Percentiles rank a stretch among this genome's conserved stretches.
Conservation (phyloP, 2,888 invertebrate species). For the Amphipyra tragopoginis region DNA sequence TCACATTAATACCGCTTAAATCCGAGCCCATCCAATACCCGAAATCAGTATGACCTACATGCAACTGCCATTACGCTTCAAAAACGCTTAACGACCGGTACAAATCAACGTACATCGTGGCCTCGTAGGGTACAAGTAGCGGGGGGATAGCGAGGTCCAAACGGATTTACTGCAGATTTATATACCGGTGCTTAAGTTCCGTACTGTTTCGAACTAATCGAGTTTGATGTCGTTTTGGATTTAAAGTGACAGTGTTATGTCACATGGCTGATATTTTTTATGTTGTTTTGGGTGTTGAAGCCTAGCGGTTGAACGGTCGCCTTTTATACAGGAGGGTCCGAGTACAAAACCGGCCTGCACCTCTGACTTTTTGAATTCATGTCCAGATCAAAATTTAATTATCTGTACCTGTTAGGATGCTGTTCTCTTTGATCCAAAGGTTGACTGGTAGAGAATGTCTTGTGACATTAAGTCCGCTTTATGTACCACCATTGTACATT, state of each 20-base stretch:
- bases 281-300: too few species aligned
- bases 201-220: conserved; percentile 50
- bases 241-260: not conserved
- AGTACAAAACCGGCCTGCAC: too few species aligned
- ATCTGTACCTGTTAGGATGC: too few species aligned
- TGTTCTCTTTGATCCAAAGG: too few species aligned
- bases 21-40: conserved; percentile 35
- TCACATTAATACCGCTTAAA: conserved; percentile 22
- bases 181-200: conserved; percentile 41
- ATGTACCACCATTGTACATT: too few species aligned
- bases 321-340: too few species aligned
- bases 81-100: conserved; percentile 55
- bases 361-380: too few species aligned
- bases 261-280: too few species aligned
- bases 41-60: conserved; percentile 56
- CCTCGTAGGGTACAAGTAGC: conserved; percentile 36
- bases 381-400: too few species aligned
- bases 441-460: too few species aligned
- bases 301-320: too few species aligned
- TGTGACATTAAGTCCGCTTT: too few species aligned
- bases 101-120: conserved; percentile 45
- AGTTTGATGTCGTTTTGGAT: conserved; percentile 33
- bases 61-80: conserved; percentile 48
- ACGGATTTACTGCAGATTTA: conserved; percentile 55
- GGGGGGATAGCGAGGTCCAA: conserved; percentile 19